Evolutionary conservation across 2,888 invertebrate genomes (phyloP), one percentile per base, ranked within the genome.

Genomic region (Latheticus oryzae): DNA sequence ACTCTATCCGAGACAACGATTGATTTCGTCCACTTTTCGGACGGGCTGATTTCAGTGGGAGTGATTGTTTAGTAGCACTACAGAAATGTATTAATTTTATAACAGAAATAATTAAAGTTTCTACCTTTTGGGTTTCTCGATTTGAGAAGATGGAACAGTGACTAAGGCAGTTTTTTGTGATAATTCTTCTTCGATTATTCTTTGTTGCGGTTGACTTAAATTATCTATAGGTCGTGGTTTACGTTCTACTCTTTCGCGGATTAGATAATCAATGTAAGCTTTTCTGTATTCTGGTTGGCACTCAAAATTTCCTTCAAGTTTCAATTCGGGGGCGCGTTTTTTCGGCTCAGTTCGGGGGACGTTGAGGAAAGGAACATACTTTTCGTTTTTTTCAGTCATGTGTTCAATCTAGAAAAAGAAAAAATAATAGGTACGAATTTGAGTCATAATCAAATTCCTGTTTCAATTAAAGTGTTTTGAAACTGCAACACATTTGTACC

Each of bases 271-370:
- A 2, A 58, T 52, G 40, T 55, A 60, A 4, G 55, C 60, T 60
- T 76, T 80, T 37, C 79, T 75, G 57, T 82, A 82, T 66, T 82
- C 82, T 0, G 82, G 82, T 61, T 76, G 77, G 54, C 76, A 77
- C 63, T 77, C 75, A 43, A 77, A 75, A 7, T 66, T 63, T 11
- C 73, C 76, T 40, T 74, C 73, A 28, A 74, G 60, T 60, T 73
- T 71, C 52, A 73, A 53, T 59, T 71, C 70, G 1, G 71, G 50
- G 53, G 69, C 68, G 4, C 67, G 61, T 48, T 66, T 72, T 9
- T 64, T 38, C 3, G 37, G 13, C 26, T 55, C 51, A 4, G 55
- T 55, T 56, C 56, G 53, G 15, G 50, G 37, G 2, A 30, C 51
- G 21, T 58, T 24, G 16, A 40, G 23, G 26, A 61, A 58, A 4